Evolutionary conservation across 2,888 invertebrate species (phyloP).

Genomic region (Scaptomyza tumidula): DNA sequence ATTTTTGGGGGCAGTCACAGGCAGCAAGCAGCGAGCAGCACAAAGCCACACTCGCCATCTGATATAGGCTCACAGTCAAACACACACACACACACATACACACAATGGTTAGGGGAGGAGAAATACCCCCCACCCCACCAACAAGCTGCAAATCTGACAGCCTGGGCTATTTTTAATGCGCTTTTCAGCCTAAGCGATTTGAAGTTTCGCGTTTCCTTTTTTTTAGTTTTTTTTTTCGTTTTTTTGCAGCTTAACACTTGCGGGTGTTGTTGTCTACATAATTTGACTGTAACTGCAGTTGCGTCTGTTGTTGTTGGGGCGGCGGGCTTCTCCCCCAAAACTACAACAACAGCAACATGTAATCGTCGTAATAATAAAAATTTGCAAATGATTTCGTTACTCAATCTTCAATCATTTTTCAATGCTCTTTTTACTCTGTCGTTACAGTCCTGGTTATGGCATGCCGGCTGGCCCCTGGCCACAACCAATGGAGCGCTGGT

Average conservation of each 20-base stretch:
- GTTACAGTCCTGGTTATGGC: constrained; percentile 86
- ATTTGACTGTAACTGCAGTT: constrained; percentile 48
- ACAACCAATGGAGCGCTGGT: constrained; percentile 87
- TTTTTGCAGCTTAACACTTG: constrained; percentile 79
- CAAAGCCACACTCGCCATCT: constrained; percentile 69
- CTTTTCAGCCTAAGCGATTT: constrained; percentile 69
- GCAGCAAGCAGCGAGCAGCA: constrained; percentile 5
- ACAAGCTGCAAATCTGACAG: constrained; percentile 57
- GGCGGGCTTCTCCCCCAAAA: background rate
- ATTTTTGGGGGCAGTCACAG: constrained; percentile 29
- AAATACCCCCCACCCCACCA: constrained; percentile 13
- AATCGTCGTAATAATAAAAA: constrained; percentile 79
- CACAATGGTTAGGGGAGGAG: constrained; percentile 6
- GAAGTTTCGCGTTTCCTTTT: constrained; percentile 43
- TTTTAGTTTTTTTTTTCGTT: constrained; percentile 58
- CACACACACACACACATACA: constrained; percentile 53
- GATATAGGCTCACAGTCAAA: constrained; percentile 71
- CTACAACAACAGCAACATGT: constrained; percentile 54
- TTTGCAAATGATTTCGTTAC: constrained; percentile 79
- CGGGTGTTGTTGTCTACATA: constrained; percentile 80
- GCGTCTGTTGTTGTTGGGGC: background rate
- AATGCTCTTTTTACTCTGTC: constrained; percentile 29
- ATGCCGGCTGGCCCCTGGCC: constrained; percentile 89
- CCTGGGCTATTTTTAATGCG: constrained; percentile 76
- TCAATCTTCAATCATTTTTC: constrained; percentile 64